Base-by-base conservation (phyloP, 2,888 invertebrate species). In the Drosophila fulvimacula region DNA sequence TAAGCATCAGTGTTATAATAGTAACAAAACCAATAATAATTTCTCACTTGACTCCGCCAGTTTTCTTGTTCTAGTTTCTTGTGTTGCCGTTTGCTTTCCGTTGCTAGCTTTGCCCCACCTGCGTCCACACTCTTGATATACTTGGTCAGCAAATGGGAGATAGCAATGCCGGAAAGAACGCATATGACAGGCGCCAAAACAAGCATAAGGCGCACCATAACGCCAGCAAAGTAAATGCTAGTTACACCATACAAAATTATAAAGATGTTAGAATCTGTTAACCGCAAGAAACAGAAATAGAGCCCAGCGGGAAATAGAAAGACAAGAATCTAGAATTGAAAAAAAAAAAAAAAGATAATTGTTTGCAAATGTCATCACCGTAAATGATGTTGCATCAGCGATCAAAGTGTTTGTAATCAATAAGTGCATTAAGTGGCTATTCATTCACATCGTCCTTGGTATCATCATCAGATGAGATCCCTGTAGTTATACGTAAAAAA, bases 171-270 rank as follows among this genome's bases (percentile, higher is more conserved):
- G 0, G 98, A 97, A 56, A 99, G 94, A 72, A 99, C 97, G 91
- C 99, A 99, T 98, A 99, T 99, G 0, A 99, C 98, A 0, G 99
- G 99, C 0, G 99, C 98, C 73, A 99, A 93, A 1, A 99, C 99
- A 90, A 99, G 93, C 98, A 99, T 99, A 53, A 99, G 94, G 93
- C 99, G 98, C 30, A 99, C 99, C 99, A 99, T 99, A 48, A 99
- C 99, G 75, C 99, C 98, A 69, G 99, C 98, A 94, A 99, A 99
- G 92, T 99, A 99, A 89, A 99, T 98, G 92, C 98, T 98, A 44
- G 99, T 98, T 15, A 99, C 97, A 17, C 98, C 99, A 91, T 99
- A 99, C 64, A 99, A 94, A 82, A 99, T 98, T 81, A 99, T 96
- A 92, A 99, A 99, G 81, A 99, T 98, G 92, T 99, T 99, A 38